A percentile compares a stretch with the other conserved stretches of the same genome.
phyloP scores from a whole-genome alignment of 1,140 invertebrate genomes.

The Sitobion miscanthi region DNA sequence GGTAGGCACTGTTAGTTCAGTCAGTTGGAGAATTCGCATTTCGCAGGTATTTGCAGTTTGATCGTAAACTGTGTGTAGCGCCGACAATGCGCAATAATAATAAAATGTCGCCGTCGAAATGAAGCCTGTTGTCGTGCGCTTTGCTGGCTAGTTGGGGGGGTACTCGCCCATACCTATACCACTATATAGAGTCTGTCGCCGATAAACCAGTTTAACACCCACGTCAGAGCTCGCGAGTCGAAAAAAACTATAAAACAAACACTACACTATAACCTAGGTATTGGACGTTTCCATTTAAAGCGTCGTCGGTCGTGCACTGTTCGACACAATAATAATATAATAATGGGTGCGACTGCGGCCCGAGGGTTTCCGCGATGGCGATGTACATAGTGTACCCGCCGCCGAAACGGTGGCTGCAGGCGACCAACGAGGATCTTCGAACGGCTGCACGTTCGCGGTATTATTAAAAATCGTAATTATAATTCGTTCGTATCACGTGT shows the following conservation, averaged over 20 bases:
- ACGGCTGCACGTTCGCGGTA: too few species aligned
- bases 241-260: neutral
- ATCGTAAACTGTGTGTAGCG: neutral
- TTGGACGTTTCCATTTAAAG: neutral
- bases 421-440: too few species aligned
- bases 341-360: neutral
- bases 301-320: neutral
- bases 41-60: neutral
- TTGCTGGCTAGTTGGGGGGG: neutral
- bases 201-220: conserved; percentile 1
- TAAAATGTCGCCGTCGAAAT: neutral
- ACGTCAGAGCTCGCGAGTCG: neutral
- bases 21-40: too few species aligned
- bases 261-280: neutral
- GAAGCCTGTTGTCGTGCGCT: neutral
- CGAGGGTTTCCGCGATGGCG: neutral
- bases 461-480: too few species aligned
- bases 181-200: neutral
- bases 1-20: too few species aligned
- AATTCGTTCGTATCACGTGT: too few species aligned
- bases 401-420: too few species aligned
- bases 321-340: neutral
- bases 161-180: neutral
- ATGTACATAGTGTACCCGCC: neutral
- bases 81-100: neutral